Evolutionary conservation across 2,888 invertebrate genomes (phyloP).

Genomic region (Julus scanicus): DNA sequence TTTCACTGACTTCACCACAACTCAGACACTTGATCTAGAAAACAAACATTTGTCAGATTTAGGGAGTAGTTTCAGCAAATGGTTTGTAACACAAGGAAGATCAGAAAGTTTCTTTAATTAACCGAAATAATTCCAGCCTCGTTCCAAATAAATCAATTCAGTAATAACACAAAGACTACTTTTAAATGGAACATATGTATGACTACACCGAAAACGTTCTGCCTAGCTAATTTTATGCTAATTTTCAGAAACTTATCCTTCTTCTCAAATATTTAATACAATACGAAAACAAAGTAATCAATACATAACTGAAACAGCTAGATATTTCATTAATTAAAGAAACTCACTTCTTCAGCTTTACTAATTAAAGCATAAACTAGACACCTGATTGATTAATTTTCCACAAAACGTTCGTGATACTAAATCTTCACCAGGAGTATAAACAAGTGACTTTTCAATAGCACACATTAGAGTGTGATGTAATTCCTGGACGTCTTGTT

Average conservation of each 20-base stretch:
- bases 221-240: too few species aligned
- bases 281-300: too few species aligned
- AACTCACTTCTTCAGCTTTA: background rate
- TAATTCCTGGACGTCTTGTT: background rate
- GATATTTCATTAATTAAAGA: background rate
- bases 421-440: background rate
- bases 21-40: background rate
- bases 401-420: background rate
- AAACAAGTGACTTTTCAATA: background rate
- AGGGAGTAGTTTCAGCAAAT: background rate
- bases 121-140: too few species aligned
- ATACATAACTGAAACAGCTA: too few species aligned
- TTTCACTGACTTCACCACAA: background rate
- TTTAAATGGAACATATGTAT: too few species aligned
- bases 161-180: too few species aligned
- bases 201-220: too few species aligned
- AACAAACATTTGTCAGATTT: background rate
- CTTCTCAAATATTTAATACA: too few species aligned
- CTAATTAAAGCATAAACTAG: background rate
- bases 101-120: too few species aligned
- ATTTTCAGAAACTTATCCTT: too few species aligned
- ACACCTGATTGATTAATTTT: background rate
- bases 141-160: too few species aligned
- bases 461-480: background rate
- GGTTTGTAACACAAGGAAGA: background rate